These are phyloP conservation scores for Enhydra lutris DNA, from an alignment of 2,113 vertebrate species.

Conservation along the genomic window DNA sequence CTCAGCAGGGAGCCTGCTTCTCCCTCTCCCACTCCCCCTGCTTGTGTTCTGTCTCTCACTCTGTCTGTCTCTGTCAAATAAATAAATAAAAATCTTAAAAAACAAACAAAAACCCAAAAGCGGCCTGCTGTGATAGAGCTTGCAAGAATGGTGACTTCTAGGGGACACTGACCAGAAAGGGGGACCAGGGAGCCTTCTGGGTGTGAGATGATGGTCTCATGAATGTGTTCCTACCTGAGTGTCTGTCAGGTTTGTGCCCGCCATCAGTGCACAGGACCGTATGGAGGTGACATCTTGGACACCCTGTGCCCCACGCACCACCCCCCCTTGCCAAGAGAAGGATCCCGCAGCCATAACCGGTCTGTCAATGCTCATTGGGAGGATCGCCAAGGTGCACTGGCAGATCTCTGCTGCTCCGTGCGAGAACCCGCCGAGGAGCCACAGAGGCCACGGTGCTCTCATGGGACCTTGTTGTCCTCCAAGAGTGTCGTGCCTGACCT, in stretches of 20 bases:
- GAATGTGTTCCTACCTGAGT: fast-evolving
- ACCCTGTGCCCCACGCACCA: fast-evolving
- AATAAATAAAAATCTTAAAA: too few relatives aligned
- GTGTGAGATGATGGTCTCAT: not conserved
- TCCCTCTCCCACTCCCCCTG: too few relatives aligned
- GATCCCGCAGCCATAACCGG: fast-evolving
- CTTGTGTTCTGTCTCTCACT: too few relatives aligned
- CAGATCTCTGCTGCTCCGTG: not conserved
- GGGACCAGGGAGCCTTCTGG: not conserved
- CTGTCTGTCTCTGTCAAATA: too few relatives aligned
- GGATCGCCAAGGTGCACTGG: too few relatives aligned
- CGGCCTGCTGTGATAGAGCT: not conserved
- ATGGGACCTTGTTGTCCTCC: not conserved
- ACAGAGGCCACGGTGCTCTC: not conserved
- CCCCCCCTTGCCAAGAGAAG: not conserved
- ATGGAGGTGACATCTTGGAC: not conserved
- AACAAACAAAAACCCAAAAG: not conserved
- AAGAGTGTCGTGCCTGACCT: fast-evolving
- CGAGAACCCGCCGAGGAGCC: not conserved
- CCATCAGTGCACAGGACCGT: fast-evolving
- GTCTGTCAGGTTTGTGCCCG: fast-evolving
- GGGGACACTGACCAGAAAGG: not conserved
- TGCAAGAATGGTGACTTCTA: not conserved
- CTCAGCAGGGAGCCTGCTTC: too few relatives aligned
- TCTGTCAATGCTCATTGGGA: not conserved